Conservation (phyloP, 2,888 invertebrate species). For the Hydraecia micacea region DNA sequence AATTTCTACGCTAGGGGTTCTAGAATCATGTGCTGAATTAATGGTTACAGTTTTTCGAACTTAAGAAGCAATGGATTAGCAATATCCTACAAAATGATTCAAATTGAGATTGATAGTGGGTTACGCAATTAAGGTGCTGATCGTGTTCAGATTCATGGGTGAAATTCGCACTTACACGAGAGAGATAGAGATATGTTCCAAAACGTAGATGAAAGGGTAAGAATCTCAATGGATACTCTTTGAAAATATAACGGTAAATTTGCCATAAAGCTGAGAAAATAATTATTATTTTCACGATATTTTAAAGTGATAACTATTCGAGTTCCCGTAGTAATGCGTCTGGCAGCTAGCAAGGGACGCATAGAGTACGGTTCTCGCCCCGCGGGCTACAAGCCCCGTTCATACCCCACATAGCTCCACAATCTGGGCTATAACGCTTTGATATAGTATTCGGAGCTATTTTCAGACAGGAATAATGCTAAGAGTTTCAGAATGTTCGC, state of each 20-base stretch:
- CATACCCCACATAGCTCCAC: constrained; percentile 49
- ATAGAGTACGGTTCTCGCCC: constrained; percentile 69
- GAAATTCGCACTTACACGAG: no score
- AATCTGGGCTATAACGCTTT: constrained; percentile 57
- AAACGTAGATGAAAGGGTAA: neutral
- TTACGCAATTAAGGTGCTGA: no score
- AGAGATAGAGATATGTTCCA: neutral
- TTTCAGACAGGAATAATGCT: constrained; percentile 52
- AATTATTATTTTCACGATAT: no score
- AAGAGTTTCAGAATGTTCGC: constrained; percentile 35
- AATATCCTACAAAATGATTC: no score
- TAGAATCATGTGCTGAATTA: no score
- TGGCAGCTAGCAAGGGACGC: constrained; percentile 63
- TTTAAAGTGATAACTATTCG: constrained; percentile 30
- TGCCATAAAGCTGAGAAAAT: neutral
- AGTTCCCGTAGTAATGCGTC: constrained; percentile 52
- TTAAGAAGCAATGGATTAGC: no score
- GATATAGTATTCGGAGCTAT: constrained; percentile 54
- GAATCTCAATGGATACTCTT: neutral
- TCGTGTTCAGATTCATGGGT: no score
- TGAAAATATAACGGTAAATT: neutral
- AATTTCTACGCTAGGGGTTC: no score
- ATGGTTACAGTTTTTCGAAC: no score
- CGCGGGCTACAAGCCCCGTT: constrained; percentile 62
- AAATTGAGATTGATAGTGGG: no score